Conservation (phyloP, 1,140 invertebrate species). For the Drosophila kohkoa region DNA sequence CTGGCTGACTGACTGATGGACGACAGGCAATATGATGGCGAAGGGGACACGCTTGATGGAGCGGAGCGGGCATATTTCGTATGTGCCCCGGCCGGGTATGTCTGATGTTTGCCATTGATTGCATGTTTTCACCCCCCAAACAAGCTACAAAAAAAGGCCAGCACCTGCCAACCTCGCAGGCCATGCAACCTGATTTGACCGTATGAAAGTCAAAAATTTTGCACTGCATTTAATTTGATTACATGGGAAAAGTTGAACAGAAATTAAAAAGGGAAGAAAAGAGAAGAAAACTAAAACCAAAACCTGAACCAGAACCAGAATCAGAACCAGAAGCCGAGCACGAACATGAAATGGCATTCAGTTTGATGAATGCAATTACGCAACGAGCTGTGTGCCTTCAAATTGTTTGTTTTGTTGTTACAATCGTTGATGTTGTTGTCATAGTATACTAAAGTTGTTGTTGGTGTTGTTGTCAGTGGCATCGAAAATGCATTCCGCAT, state of each 20-base stretch:
- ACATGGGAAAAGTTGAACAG: slow-evolving; percentile 12
- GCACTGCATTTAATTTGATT: slow-evolving; percentile 56
- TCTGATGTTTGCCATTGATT: slow-evolving; percentile 50
- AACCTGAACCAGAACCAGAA: not conserved
- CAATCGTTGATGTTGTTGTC: not conserved
- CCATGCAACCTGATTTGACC: not conserved
- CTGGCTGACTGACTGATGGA: slow-evolving; percentile 71
- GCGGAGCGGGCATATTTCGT: slow-evolving; percentile 3
- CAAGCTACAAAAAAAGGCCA: not conserved
- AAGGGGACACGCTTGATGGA: not conserved
- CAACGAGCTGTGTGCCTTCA: slow-evolving; percentile 53
- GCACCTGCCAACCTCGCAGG: slow-evolving; percentile 8
- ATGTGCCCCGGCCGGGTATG: not conserved
- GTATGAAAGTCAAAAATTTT: slow-evolving; percentile 34
- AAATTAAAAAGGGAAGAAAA: not conserved
- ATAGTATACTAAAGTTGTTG: not conserved
- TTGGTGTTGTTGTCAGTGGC: slow-evolving; percentile 31
- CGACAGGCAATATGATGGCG: slow-evolving; percentile 40
- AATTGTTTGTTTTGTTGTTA: slow-evolving; percentile 48
- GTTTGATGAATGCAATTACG: slow-evolving; percentile 76
- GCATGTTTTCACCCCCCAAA: slow-evolving; percentile 26
- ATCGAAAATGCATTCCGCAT: slow-evolving; percentile 66
- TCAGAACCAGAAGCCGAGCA: not conserved
- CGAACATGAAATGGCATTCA: slow-evolving; percentile 42
- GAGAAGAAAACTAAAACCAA: not conserved